Evolutionary conservation across 2,113 vertebrate genomes (phyloP).

Genomic region (Phaethornis superciliosus): DNA sequence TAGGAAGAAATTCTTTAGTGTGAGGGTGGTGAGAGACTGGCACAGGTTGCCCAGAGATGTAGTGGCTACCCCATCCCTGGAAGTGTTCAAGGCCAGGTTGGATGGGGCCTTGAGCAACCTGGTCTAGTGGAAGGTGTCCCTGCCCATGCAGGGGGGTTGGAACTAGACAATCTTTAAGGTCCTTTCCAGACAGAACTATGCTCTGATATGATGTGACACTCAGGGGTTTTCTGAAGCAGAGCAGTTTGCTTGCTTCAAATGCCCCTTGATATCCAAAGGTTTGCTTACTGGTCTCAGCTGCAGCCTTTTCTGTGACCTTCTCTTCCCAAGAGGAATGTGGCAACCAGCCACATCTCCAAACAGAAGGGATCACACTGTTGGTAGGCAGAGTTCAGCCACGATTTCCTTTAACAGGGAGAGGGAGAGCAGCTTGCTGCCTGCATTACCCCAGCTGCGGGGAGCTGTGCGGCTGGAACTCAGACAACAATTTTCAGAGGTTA

Average conservation of each 20-base stretch:
- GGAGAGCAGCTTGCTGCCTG: neutral
- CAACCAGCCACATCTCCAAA: neutral
- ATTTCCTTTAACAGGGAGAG: neutral
- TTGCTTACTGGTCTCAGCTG: neutral
- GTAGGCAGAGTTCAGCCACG: neutral
- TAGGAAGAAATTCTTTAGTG: no score
- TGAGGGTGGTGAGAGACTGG: no score
- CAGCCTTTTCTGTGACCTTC: neutral
- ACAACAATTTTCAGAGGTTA: neutral
- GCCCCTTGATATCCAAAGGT: neutral
- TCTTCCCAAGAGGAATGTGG: neutral
- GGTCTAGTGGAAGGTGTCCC: no score
- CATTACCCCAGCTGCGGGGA: neutral
- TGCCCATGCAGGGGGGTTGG: no score
- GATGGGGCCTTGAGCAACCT: no score
- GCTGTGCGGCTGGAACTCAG: neutral
- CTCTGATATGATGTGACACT: no score
- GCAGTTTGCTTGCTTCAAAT: neutral
- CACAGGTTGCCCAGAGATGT: no score
- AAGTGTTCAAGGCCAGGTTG: no score
- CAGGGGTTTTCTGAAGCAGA: neutral
- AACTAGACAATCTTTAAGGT: no score
- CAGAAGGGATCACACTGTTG: neutral
- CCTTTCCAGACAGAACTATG: no score
- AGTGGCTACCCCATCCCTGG: no score